These are phyloP conservation scores for Protosalanx chinensis DNA, from an alignment of 2,797 vertebrate species.

Conservation along the genomic window DNA sequence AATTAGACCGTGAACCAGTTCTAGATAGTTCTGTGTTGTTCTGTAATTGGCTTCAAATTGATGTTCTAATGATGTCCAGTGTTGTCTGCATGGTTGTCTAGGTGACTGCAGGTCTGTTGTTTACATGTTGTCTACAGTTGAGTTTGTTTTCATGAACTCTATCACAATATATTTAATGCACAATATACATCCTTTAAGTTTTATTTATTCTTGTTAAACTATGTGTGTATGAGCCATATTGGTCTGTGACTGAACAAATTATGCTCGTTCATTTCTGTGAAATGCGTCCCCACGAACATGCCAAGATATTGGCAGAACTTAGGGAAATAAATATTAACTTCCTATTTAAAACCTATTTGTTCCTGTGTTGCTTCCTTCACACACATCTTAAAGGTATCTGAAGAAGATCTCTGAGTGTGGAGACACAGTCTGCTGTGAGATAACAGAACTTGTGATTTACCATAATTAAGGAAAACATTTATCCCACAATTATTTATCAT, in stretches of 20 bases:
- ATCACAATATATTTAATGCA: slow-evolving; percentile 59
- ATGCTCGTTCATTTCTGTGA: slow-evolving; percentile 85
- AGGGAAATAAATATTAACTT: slow-evolving; percentile 75
- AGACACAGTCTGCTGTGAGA: not conserved
- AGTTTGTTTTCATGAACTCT: slow-evolving; percentile 4
- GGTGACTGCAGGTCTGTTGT: not conserved
- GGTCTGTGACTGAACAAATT: slow-evolving; percentile 71
- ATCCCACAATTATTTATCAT: too few species aligned
- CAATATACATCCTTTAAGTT: slow-evolving; percentile 62
- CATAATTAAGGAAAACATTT: too few species aligned
- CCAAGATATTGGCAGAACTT: slow-evolving; percentile 78
- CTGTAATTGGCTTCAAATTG: not conserved
- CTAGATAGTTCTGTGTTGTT: not conserved
- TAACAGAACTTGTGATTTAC: not conserved
- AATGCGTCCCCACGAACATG: slow-evolving; percentile 76
- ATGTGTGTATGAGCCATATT: slow-evolving; percentile 82
- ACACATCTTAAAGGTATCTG: not conserved
- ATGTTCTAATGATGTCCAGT: not conserved
- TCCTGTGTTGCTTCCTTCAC: not conserved
- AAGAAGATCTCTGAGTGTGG: not conserved
- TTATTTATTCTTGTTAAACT: slow-evolving; percentile 85
- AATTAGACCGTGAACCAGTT: not conserved
- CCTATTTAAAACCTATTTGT: slow-evolving; percentile 52
- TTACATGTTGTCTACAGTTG: not conserved
- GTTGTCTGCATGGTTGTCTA: not conserved